phyloP scores from a whole-genome alignment of 2,797 vertebrate species.

The Melanotaenia nigrans region DNA sequence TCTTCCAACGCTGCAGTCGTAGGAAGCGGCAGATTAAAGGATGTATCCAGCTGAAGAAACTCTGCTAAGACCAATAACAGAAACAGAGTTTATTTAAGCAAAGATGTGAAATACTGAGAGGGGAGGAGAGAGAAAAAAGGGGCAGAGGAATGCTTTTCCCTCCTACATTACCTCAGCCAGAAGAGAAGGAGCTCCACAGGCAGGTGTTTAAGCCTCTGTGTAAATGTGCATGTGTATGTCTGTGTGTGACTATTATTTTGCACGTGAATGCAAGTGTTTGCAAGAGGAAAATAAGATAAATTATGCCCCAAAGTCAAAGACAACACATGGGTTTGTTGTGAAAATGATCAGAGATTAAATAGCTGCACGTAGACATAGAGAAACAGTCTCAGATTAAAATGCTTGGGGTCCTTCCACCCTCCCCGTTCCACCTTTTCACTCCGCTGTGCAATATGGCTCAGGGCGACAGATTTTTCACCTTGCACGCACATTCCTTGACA shows the following conservation, averaged over 20 bases:
- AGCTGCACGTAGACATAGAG: neutral
- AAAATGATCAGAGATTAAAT: conserved; percentile 17
- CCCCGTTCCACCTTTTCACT: conserved; percentile 27
- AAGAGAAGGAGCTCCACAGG: conserved; percentile 43
- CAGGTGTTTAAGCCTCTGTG: conserved; percentile 67
- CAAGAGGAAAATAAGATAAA: neutral
- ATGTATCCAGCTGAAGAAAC: conserved; percentile 13
- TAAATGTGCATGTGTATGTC: neutral
- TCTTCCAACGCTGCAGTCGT: conserved; percentile 13
- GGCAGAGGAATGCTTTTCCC: conserved; percentile 67
- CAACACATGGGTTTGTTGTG: neutral
- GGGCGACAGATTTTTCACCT: conserved; percentile 60
- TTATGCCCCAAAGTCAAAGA: neutral
- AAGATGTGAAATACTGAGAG: conserved; percentile 46
- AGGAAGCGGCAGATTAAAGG: conserved; percentile 1
- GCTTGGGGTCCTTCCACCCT: neutral
- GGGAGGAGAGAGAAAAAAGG: conserved; percentile 57
- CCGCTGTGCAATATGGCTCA: conserved; percentile 36
- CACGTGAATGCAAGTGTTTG: neutral
- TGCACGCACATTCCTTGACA: conserved; percentile 68
- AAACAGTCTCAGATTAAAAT: conserved; percentile 22
- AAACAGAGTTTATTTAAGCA: conserved; percentile 32
- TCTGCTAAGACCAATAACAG: conserved; percentile 8
- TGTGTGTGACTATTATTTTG: conserved; percentile 4
- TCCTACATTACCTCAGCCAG: conserved; percentile 74